Evolutionary conservation across 2,888 invertebrate species (phyloP).

Genomic region (Archips xylosteana): DNA sequence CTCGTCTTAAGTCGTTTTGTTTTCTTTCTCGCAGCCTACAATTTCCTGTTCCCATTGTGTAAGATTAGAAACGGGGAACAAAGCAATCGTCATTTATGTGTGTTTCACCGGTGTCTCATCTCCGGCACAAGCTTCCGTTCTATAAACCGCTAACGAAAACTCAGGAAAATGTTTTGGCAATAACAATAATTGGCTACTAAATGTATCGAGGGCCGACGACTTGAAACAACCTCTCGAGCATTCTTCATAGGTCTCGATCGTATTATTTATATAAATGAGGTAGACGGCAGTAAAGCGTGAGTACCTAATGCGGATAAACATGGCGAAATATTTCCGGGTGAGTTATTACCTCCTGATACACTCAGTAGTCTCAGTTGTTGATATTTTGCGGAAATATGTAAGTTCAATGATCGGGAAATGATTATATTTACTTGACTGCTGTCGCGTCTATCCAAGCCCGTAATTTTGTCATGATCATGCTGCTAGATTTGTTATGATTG

Average conservation of each 20-base stretch:
- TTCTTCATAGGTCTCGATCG: not conserved
- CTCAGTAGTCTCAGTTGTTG: not conserved
- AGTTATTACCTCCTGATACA: not conserved
- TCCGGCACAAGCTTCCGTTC: conserved; percentile 26
- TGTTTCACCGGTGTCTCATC: conserved; percentile 21
- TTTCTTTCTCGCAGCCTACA: conserved; percentile 8
- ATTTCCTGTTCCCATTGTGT: conserved; percentile 26
- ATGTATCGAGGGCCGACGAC: not conserved
- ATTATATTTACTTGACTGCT: conserved; percentile 1
- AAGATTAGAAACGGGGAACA: conserved; percentile 11
- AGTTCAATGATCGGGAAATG: not conserved
- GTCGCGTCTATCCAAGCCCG: conserved; percentile 20
- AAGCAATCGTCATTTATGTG: conserved; percentile 23
- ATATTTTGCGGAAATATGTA: conserved; percentile 7
- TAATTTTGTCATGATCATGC: not conserved
- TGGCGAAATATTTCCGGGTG: not conserved
- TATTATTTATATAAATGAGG: not conserved
- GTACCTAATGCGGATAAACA: not conserved
- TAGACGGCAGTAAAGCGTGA: not conserved
- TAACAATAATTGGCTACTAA: conserved; percentile 12
- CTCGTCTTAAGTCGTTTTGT: conserved; percentile 7
- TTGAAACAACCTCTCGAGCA: not conserved
- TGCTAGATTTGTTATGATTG: not conserved
- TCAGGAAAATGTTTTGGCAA: conserved; percentile 19
- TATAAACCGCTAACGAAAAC: conserved; percentile 18